Percentiles rank a stretch among this genome's conserved stretches.
phyloP scores from a whole-genome alignment of 2,797 vertebrate genomes.

The Champsocephalus esox region DNA sequence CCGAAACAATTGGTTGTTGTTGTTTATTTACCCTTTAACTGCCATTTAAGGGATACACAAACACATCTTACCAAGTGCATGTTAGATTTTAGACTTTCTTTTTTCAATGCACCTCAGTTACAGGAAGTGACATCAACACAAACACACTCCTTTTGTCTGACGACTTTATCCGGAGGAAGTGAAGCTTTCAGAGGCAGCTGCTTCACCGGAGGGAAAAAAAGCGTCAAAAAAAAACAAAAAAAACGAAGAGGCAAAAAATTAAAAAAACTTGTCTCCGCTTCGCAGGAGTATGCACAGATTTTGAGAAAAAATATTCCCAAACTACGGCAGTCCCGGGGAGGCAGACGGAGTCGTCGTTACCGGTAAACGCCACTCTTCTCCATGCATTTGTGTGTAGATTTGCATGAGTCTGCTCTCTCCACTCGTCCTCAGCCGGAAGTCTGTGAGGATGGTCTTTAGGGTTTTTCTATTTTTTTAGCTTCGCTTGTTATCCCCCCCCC shows the following conservation, averaged over 20 bases:
- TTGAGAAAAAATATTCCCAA: conserved; percentile 56
- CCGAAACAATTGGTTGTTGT: too few species aligned
- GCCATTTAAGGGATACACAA: rapidly evolving
- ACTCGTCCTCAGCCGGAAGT: conserved; percentile 86
- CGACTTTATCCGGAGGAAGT: conserved; percentile 86
- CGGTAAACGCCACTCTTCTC: conserved; percentile 78
- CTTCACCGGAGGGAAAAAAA: conserved; percentile 76
- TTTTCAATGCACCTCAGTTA: conserved; percentile 22
- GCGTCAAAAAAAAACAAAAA: conserved; percentile 44
- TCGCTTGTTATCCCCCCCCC: conserved; percentile 28
- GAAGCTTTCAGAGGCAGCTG: conserved; percentile 80
- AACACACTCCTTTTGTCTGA: conserved; percentile 73
- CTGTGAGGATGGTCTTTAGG: conserved; percentile 75
- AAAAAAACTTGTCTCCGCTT: conserved; percentile 74
- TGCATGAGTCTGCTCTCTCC: conserved; percentile 72
- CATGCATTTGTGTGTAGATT: conserved; percentile 66
- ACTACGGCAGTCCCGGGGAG: conserved; percentile 62
- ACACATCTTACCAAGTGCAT: too few species aligned
- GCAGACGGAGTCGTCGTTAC: conserved; percentile 62
- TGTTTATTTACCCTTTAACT: rapidly evolving
- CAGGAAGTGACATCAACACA: conserved; percentile 77
- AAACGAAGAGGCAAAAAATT: conserved; percentile 34
- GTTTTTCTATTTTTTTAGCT: conserved; percentile 64
- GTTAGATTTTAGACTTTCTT: not conserved
- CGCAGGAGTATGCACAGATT: conserved; percentile 62